Evolutionary conservation across 2,888 invertebrate genomes (phyloP).

Genomic region (Caradrina clavipalpis): DNA sequence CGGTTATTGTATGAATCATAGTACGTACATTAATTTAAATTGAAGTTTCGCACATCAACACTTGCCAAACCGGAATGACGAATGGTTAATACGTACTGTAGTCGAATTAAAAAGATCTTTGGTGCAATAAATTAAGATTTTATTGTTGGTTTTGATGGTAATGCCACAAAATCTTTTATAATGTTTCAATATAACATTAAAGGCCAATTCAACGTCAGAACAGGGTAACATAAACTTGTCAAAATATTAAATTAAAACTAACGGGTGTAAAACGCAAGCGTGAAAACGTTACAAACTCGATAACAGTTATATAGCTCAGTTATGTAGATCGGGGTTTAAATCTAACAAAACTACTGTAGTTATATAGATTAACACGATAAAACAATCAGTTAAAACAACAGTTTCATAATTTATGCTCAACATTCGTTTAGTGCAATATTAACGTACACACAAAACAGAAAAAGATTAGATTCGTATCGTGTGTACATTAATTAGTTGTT

Average conservation of each 20-base stretch:
- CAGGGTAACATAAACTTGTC: conserved; percentile 11
- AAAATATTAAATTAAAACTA: conserved; percentile 37
- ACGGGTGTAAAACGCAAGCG: conserved; percentile 39
- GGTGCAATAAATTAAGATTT: conserved; percentile 34
- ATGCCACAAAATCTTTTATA: conserved; percentile 7
- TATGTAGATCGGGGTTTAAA: conserved; percentile 60
- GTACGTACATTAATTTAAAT: conserved; percentile 61
- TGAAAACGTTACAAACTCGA: conserved; percentile 49
- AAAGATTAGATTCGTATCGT: conserved; percentile 76
- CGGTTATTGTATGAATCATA: conserved; percentile 58
- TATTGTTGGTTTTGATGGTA: conserved; percentile 1
- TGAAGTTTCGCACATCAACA: conserved; percentile 62
- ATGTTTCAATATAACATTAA: conserved; percentile 9
- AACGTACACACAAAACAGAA: conserved; percentile 60
- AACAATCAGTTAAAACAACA: conserved; percentile 71
- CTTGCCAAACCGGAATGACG: conserved; percentile 64
- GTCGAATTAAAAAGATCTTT: conserved; percentile 28
- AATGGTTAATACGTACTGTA: conserved; percentile 41
- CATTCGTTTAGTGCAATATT: conserved; percentile 68
- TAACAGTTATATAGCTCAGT: conserved; percentile 50
- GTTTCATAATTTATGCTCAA: conserved; percentile 65
- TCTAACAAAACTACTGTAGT: conserved; percentile 55
- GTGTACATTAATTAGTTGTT: conserved; percentile 74
- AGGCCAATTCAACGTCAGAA: conserved; percentile 21
- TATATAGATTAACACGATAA: conserved; percentile 65